Conservation (phyloP, 2,888 invertebrate genomes). For the Drosophila stalkeri region DNA sequence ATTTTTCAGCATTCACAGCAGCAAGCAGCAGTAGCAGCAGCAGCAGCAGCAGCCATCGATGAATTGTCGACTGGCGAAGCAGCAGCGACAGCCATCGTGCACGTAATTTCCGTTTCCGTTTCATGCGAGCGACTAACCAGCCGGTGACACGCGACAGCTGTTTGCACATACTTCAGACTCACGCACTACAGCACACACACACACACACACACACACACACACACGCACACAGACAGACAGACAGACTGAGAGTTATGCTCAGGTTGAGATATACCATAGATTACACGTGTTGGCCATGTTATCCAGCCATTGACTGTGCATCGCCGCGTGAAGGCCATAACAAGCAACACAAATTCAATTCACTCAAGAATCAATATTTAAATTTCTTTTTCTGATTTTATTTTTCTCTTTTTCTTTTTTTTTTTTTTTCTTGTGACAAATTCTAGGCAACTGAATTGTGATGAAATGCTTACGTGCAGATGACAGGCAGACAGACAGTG, state of each 20-base stretch:
- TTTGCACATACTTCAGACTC: conserved; percentile 74
- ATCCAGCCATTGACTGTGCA: conserved; percentile 68
- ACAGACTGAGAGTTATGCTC: conserved; percentile 1
- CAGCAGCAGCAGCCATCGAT: conserved; percentile 56
- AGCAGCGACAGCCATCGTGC: conserved; percentile 66
- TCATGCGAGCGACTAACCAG: conserved; percentile 66
- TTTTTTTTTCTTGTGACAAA: background rate
- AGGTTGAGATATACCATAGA: conserved; percentile 17
- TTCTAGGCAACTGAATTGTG: background rate
- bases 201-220: background rate
- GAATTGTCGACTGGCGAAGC: conserved; percentile 59
- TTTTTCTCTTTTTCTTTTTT: background rate
- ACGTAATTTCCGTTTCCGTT: conserved; percentile 82
- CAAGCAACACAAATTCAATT: conserved; percentile 63
- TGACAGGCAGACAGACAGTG: background rate
- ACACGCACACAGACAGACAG: background rate
- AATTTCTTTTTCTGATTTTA: conserved; percentile 49
- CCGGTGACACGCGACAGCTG: conserved; percentile 80
- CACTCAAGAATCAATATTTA: conserved; percentile 72
- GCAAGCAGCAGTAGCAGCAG: background rate
- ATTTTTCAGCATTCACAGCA: conserved; percentile 54
- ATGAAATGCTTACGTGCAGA: background rate
- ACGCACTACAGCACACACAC: conserved; percentile 27
- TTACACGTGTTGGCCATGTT: conserved; percentile 45
- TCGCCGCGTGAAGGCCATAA: conserved; percentile 70